These are phyloP conservation scores for Xenus cinereus DNA, from an alignment of 2,113 vertebrate species.

Conservation along the genomic window DNA sequence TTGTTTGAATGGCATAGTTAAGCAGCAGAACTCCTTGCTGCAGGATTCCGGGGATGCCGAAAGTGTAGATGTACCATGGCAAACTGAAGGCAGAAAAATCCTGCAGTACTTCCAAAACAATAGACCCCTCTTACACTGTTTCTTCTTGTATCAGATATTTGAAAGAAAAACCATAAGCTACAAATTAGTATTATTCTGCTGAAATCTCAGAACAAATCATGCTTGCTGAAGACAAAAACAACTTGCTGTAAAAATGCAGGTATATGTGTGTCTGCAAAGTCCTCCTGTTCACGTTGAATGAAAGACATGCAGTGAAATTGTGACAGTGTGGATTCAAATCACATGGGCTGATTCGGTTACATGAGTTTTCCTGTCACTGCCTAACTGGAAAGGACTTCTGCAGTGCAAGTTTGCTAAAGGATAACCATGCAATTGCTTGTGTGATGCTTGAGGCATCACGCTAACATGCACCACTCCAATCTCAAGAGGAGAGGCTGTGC, in stretches of 20 bases:
- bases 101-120: not conserved
- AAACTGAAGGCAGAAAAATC: not conserved
- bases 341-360: not conserved
- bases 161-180: not conserved
- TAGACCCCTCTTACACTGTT: not conserved
- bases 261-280: not conserved
- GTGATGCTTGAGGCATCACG: accelerated
- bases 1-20: not conserved
- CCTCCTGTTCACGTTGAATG: not conserved
- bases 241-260: not conserved
- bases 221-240: not conserved
- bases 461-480: not conserved
- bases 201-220: not conserved
- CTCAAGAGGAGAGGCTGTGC: not conserved
- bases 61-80: not conserved
- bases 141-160: not conserved
- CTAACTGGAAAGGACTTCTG: not conserved
- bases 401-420: not conserved
- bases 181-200: not conserved
- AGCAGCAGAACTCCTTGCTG: not conserved
- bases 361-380: not conserved
- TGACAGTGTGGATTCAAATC: not conserved
- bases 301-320: not conserved
- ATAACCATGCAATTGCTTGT: not conserved
- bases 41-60: accelerated